Percentiles rank a stretch among this genome's conserved stretches.
Evolutionary conservation across 2,113 vertebrate genomes (phyloP).

Genomic region (Diglossa brunneiventris): DNA sequence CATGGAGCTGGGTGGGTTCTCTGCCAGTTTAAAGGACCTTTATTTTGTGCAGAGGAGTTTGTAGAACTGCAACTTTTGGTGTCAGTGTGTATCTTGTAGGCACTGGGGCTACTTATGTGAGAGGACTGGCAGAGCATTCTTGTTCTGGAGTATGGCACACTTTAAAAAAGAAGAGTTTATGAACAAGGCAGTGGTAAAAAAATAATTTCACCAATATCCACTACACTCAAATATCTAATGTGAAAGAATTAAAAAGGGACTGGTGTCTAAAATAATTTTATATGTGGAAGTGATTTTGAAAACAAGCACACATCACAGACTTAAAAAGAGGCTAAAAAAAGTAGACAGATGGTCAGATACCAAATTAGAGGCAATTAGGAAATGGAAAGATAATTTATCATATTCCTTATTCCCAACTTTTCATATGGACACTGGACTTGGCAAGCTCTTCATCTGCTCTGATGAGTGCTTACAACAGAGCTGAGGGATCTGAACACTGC

Average conservation of each 20-base stretch:
- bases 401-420: not conserved
- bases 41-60: not conserved
- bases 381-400: not conserved
- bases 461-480: not conserved
- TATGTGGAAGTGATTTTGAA: conserved; percentile 26
- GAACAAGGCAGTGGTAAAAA: not conserved
- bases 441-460: not conserved
- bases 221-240: not conserved
- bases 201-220: not conserved
- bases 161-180: not conserved
- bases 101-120: not conserved
- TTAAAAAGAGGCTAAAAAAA: not conserved
- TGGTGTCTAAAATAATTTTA: not conserved
- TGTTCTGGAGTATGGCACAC: not conserved
- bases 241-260: not conserved
- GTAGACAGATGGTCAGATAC: conserved; percentile 23
- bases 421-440: not conserved
- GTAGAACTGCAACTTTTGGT: not conserved
- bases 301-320: not conserved
- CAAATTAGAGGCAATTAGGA: conserved; percentile 15
- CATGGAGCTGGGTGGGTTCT: not conserved
- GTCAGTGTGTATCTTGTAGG: not conserved
- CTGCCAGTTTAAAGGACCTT: not conserved
- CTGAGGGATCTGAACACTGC: not conserved
- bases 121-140: not conserved